Evolutionary conservation across 1,140 invertebrate species (phyloP).

Genomic region (Drosophila subpulchrella): DNA sequence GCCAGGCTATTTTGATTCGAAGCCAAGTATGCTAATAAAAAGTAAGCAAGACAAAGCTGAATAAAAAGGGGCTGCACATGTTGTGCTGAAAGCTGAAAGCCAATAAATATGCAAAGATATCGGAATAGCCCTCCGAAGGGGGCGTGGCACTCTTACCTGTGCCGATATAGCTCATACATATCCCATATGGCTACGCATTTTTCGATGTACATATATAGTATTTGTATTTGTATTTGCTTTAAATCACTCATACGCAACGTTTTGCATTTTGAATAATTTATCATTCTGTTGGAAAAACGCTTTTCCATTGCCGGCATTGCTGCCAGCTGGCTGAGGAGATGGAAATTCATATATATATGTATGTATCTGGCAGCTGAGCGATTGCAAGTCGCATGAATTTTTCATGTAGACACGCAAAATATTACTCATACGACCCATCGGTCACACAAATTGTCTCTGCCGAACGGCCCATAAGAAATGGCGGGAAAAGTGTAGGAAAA

Average conservation of each 20-base stretch:
- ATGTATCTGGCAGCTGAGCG: slow-evolving; percentile 24
- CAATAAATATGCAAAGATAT: slow-evolving; percentile 59
- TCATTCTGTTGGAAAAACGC: slow-evolving; percentile 48
- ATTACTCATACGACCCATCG: slow-evolving; percentile 40
- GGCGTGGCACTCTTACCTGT: slow-evolving; percentile 13
- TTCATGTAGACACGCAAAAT: slow-evolving; percentile 37
- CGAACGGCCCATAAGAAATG: slow-evolving; percentile 28
- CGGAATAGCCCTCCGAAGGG: slow-evolving; percentile 33
- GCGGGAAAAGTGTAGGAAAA: not conserved
- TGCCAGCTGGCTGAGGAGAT: slow-evolving; percentile 26
- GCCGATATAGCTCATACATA: slow-evolving; percentile 2
- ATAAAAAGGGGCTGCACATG: not conserved
- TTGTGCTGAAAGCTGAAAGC: slow-evolving; percentile 50
- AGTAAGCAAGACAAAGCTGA: slow-evolving; percentile 24
- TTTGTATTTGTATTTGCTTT: slow-evolving; percentile 50
- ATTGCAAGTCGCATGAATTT: slow-evolving; percentile 50
- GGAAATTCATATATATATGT: slow-evolving; percentile 11
- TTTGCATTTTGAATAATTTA: slow-evolving; percentile 66
- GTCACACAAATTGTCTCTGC: slow-evolving; percentile 46
- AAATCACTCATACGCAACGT: slow-evolving; percentile 62
- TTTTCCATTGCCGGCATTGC: slow-evolving; percentile 10
- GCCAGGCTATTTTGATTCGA: slow-evolving; percentile 15
- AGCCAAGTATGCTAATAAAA: slow-evolving; percentile 49
- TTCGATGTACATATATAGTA: slow-evolving; percentile 18
- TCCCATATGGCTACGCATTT: slow-evolving; percentile 22